Base-by-base conservation (phyloP, 1,140 invertebrate genomes). In the Lasioglossum baleicum region DNA sequence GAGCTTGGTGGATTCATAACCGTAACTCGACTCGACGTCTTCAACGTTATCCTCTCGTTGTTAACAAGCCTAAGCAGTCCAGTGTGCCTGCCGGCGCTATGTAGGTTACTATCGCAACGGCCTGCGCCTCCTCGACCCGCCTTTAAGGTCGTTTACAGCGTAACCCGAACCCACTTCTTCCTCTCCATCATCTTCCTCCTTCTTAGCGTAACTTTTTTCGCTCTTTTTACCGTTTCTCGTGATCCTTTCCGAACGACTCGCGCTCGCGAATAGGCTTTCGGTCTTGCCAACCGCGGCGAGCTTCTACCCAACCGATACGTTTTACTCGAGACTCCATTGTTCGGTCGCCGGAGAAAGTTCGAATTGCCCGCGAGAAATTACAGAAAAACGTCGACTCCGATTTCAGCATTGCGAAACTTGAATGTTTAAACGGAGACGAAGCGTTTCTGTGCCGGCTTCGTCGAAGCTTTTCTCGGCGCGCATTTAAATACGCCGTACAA, bases 51-150 rank as follows among this genome's bases (percentile, higher is more conserved):
- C 75, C 71, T 79, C 80, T 68, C 48, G 65, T 84, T 79, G 82
- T 86, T 87, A 88, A 88, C 87, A 82, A 85, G 73, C 73, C 75
- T 85, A 81, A 84, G 75, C 82, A 78, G 72, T 78, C 71, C 82
- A 76, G 82, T 82, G 78, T 83, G 80, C 80, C 77, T 69, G 70
- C 67, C 67, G 65, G 56, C 65, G 75, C 80, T 75, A 89, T 89
- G 85, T 89, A 89, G 87, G 88, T 89, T 88, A 89, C 87, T 88
- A 89, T 88, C 86, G 86, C 88, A 87, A 89, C 87, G 83, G 85
- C 85, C 87, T 69, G 83, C 82, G 63, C 81, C 73, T 87, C 74
- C 84, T 85, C 82, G 82, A 84, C 79, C 86, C 74, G 80, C 81
- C 83, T 87, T 89, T 86, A 88, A 89, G 88, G 87, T 88, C 86